Conservation (phyloP, 2,888 invertebrate genomes). For the Drosophila trichaetosa region DNA sequence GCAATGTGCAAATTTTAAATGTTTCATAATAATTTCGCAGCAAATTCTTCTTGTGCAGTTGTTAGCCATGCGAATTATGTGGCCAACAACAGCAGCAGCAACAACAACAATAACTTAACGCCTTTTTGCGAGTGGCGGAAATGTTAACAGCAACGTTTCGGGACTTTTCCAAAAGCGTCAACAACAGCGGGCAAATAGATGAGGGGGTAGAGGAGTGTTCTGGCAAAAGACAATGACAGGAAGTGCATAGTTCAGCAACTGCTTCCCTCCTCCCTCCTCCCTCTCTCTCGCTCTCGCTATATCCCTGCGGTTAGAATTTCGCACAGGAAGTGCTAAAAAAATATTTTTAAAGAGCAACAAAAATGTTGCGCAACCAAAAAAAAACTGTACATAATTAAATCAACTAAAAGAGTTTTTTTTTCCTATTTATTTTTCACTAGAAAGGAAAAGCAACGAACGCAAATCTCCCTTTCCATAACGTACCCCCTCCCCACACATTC, state of each 20-base stretch:
- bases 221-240: constrained; percentile 46
- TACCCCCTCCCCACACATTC: neutral
- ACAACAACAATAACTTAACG: constrained; percentile 33
- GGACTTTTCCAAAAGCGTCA: constrained; percentile 31
- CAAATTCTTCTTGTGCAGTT: constrained; percentile 61
- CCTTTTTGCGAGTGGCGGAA: constrained; percentile 49
- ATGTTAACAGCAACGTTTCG: constrained; percentile 55
- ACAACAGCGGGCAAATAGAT: neutral
- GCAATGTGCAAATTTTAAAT: constrained; percentile 63
- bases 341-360: constrained; percentile 49
- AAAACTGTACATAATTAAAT: constrained; percentile 51
- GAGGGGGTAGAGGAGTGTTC: neutral
- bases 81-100: constrained; percentile 25
- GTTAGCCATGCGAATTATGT: constrained; percentile 64
- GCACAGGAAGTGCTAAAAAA: constrained; percentile 64
- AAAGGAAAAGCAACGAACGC: constrained; percentile 6
- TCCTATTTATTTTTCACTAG: constrained; percentile 3
- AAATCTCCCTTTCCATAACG: neutral
- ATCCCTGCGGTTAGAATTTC: constrained; percentile 50
- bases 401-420: constrained; percentile 42
- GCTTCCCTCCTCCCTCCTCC: neutral
- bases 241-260: constrained; percentile 54
- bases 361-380: constrained; percentile 15
- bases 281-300: neutral
- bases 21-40: constrained; percentile 61